Evolutionary conservation across 2,797 vertebrate species (phyloP), one percentile per base, ranked within the genome.

Genomic region (Gobio occitaniae): DNA sequence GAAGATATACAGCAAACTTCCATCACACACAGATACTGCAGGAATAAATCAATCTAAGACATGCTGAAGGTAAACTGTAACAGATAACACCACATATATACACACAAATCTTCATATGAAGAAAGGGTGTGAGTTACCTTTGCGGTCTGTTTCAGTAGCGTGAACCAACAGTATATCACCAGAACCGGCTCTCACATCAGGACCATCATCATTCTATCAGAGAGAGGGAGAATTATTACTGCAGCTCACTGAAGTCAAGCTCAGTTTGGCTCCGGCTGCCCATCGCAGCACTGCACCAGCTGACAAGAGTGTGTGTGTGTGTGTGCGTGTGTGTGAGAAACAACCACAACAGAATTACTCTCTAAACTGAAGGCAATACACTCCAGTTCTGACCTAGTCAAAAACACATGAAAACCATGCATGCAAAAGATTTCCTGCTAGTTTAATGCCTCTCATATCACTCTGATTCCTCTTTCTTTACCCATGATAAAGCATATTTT

Each of bases 131-230:
- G 15, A n/a, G 13, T 84, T 95, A 99, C 98, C 98, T 97, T 98
- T 99, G 90, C 97, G 96, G 91, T 99, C 98, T 0, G 98, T 99
- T 93, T 99, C 97, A 1, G 98, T 99, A 17, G 98, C 98, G 0
- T 99, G 98, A 87, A 99, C 98, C 89, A 99, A 88, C 15, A 99
- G 92, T 86, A 99, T 99, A 83, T 99, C 97, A 71, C 97, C 97
- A 0, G 98, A 99, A 69, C 98, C 98, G 0, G 98, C 98, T 2
- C 98, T 97, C 6, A 99, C 98, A 50, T 99, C 98, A 0, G 98
- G 98, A 19, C 98, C 98, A 0, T 99, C 98, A 0, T 99, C 98
- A 19, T 95, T 97, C 98, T 99, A 93, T 82, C 89, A 84, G 69
- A 66, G 0, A 84, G 83, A 84, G 25, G 76, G 65, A 89, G 83